These are phyloP conservation scores for Oreochromis grahami DNA, from an alignment of 2,797 vertebrate species.

Conservation along the genomic window DNA sequence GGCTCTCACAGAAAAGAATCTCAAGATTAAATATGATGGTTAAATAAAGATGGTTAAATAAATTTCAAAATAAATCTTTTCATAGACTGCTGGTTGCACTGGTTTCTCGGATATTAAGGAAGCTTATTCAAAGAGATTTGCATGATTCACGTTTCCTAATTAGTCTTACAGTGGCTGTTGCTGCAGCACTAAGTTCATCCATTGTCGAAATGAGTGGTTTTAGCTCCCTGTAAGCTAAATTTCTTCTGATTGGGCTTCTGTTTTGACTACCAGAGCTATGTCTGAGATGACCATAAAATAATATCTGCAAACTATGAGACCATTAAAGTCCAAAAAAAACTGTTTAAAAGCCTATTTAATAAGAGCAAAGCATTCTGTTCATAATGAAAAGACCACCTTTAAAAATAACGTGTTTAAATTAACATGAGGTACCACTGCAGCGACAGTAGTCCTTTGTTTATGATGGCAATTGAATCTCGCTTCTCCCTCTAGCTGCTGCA, in stretches of 20 bases:
- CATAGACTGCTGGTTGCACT: neutral
- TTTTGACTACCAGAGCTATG: neutral
- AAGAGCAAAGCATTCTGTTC: neutral
- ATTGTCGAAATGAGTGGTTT: fast-evolving
- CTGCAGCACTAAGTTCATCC: neutral
- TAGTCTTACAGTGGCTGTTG: neutral
- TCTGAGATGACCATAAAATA: neutral
- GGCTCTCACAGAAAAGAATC: neutral
- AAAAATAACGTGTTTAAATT: neutral
- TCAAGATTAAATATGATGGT: neutral
- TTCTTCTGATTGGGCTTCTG: neutral
- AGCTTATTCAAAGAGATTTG: neutral
- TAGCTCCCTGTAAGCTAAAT: neutral
- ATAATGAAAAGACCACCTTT: neutral
- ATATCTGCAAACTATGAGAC: neutral
- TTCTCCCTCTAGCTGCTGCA: conserved; percentile 83
- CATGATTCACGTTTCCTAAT: neutral
- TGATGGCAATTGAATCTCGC: neutral
- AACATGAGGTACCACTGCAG: neutral
- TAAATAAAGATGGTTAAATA: neutral
- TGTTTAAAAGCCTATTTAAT: neutral
- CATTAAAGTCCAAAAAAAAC: neutral
- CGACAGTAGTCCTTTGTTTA: neutral
- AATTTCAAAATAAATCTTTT: neutral
- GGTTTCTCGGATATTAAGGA: neutral